These are phyloP conservation scores for Cheumatopsyche charites DNA, from an alignment of 1,140 invertebrate genomes.

Conservation along the genomic window DNA sequence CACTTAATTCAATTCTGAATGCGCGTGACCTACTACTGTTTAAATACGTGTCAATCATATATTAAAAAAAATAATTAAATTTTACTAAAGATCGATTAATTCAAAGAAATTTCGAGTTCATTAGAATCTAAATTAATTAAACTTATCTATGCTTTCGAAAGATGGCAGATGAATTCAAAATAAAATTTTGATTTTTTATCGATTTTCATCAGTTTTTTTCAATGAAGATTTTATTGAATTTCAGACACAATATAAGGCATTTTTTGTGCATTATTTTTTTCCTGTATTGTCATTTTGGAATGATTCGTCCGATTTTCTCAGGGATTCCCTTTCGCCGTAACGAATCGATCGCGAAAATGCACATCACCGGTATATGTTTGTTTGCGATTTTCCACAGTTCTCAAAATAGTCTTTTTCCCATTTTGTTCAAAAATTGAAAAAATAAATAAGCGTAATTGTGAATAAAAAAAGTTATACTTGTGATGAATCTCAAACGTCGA, in stretches of 20 bases:
- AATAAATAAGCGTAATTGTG: too few relatives aligned
- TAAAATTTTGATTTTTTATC: too few relatives aligned
- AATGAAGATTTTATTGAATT: too few relatives aligned
- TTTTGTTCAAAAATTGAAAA: too few relatives aligned
- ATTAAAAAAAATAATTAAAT: background rate
- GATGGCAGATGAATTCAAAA: too few relatives aligned
- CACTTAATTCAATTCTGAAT: conserved; percentile 5
- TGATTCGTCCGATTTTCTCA: background rate
- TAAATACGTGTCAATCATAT: conserved; percentile 4
- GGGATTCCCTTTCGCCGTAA: conserved; percentile 13
- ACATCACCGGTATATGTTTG: conserved; percentile 4
- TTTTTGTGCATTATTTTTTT: too few relatives aligned
- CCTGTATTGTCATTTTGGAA: background rate
- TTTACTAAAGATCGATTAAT: background rate
- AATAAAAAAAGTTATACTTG: too few relatives aligned
- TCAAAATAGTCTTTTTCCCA: too few relatives aligned
- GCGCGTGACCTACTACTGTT: background rate
- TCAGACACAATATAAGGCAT: too few relatives aligned
- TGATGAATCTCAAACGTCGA: too few relatives aligned
- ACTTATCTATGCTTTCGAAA: background rate
- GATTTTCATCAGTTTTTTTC: too few relatives aligned
- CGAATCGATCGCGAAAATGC: background rate
- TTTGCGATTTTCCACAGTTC: conserved; percentile 12
- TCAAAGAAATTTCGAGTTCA: background rate
- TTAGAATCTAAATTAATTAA: background rate